phyloP scores from a whole-genome alignment of 2,888 invertebrate species.

The Ophion ventricosus region DNA sequence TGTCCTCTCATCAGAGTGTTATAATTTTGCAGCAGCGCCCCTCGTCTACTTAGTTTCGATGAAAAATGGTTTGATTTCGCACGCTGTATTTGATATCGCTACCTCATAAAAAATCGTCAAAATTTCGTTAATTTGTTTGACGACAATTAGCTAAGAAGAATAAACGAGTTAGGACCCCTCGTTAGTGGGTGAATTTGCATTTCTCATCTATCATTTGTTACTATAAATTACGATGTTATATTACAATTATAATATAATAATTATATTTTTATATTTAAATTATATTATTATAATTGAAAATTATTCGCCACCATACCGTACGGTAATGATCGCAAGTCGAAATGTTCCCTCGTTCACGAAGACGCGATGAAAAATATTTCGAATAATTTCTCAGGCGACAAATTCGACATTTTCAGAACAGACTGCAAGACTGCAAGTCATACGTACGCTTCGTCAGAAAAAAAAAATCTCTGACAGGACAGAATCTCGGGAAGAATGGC shows the following conservation, averaged over 20 bases:
- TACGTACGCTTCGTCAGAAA: not conserved
- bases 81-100: not conserved
- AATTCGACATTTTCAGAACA: not conserved
- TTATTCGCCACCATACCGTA: too few relatives aligned
- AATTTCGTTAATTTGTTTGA: not conserved
- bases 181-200: not conserved
- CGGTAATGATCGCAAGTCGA: not conserved
- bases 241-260: not conserved
- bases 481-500: conserved; percentile 39
- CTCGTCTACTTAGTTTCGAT: not conserved
- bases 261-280: not conserved
- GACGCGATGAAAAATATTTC: not conserved
- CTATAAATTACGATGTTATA: not conserved
- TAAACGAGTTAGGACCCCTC: not conserved
- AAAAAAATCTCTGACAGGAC: conserved; percentile 15
- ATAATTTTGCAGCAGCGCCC: conserved; percentile 4
- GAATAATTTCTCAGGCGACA: not conserved
- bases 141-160: not conserved
- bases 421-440: conserved; percentile 22
- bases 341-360: not conserved
- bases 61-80: conserved; percentile 1
- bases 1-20: not conserved
- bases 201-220: not conserved
- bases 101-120: not conserved
- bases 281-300: not conserved